Percentiles rank a stretch among this genome's conserved stretches.
These are phyloP conservation scores for Daubentonia madagascariensis DNA, from an alignment of 2,113 vertebrate genomes.

Conservation along the genomic window DNA sequence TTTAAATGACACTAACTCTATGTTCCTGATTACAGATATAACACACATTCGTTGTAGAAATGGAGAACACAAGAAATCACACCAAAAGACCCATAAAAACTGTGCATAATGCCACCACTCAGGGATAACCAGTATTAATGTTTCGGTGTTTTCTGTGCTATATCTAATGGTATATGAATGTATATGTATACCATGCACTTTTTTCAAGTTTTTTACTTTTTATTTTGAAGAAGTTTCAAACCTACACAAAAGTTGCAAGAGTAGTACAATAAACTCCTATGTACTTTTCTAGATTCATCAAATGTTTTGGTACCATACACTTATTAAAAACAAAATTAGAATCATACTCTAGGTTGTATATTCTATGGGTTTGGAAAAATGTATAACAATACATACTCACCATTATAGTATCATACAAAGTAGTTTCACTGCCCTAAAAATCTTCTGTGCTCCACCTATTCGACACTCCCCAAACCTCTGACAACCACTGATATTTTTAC, in stretches of 20 bases:
- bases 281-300: neutral
- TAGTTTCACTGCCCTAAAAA: neutral
- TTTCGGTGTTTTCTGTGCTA: neutral
- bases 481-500: neutral
- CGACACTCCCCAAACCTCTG: neutral
- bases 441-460: neutral
- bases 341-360: neutral
- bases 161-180: neutral
- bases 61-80: neutral
- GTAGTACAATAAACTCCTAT: neutral
- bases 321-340: conserved; percentile 6
- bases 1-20: neutral
- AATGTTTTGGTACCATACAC: neutral
- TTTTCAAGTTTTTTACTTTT: neutral
- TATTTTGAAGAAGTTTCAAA: neutral
- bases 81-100: neutral
- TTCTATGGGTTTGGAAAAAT: neutral
- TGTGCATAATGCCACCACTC: neutral
- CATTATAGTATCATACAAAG: neutral
- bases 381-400: neutral
- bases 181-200: neutral
- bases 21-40: neutral
- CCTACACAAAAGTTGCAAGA: neutral
- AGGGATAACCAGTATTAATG: neutral
- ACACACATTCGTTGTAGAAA: neutral